Evolutionary conservation across 2,888 invertebrate species (phyloP), one percentile per base, ranked within the genome.

Genomic region (Erannis defoliaria): DNA sequence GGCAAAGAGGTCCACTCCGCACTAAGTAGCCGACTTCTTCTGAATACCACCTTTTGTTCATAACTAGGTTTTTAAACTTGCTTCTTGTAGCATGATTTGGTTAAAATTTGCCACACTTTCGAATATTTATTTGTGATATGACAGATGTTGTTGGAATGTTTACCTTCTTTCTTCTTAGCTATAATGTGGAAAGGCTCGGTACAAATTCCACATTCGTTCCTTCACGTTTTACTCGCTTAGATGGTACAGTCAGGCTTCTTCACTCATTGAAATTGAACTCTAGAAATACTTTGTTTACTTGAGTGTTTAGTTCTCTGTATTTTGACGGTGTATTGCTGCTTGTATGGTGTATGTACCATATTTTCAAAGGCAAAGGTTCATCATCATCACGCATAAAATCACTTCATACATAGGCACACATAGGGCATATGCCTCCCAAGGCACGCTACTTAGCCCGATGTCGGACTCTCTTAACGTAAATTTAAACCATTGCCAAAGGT

Each of bases 11-110:
- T 67, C 72, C 66, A 71, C 72, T 73, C 74, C 67, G 63, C 62
- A 53, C 61, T 26, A 51, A 42, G 55, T 40, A 29, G 60, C 60
- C 68, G 70, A 70, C 70, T 65, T 66, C 70, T 63, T 57, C 67
- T 75, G 72, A 74, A 74, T 57, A 56, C 66, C 57, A 51, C 68
- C 68, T 76, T 80, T 81, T 81, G 77, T 78, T 38, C 40, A 63
- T 16, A 74, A 74, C 73, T 77, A 69, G 81, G 82, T 82, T 82
- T 78, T 64, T 77, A 62, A 77, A 80, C 57, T 55, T 26, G 9
- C 33, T 38, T 56, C 48, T 55, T 51, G 54, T 59, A 70, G 62
- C 62, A 67, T 64, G 68, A 54, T 66, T 70, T 60, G 45, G 45
- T 61, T 45, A 38, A 42, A 59, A 62, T 71, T 70, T 58, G 66